Evolutionary conservation across 2,113 vertebrate species (phyloP).

Genomic region (Psilopsiagon aurifrons): DNA sequence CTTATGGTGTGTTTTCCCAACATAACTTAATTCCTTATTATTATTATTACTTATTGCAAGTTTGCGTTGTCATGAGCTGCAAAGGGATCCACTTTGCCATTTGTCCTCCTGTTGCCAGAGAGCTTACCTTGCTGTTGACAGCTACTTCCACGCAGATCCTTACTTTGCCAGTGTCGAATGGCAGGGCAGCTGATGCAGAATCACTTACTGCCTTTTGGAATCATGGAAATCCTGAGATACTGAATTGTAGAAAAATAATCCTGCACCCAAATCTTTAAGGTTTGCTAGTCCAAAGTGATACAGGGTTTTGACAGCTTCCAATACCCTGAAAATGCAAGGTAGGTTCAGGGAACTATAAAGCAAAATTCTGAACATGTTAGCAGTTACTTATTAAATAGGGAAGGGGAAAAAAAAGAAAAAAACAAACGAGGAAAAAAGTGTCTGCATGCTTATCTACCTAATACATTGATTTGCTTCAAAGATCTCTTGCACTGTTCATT

Average conservation of each 20-base stretch:
- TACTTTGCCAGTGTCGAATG: neutral
- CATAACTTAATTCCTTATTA: neutral
- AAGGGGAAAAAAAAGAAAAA: neutral
- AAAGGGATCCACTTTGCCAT: neutral
- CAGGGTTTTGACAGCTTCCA: neutral
- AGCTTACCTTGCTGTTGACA: neutral
- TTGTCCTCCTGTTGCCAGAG: neutral
- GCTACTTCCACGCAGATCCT: neutral
- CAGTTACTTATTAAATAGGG: neutral
- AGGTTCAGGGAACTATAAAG: neutral
- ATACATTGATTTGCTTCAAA: neutral
- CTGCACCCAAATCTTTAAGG: neutral
- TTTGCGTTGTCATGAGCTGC: neutral
- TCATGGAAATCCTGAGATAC: neutral
- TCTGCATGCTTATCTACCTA: neutral
- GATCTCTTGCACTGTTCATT: neutral
- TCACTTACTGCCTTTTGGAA: neutral
- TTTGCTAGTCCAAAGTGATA: neutral
- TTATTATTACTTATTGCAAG: neutral
- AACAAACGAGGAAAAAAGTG: neutral
- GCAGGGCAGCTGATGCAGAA: neutral
- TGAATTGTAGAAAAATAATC: neutral
- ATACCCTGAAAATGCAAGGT: neutral
- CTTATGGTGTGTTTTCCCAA: neutral
- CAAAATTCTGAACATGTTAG: neutral